These are phyloP conservation scores for Macrotrachela quadricornifera DNA, from an alignment of 1,140 invertebrate species.

Conservation along the genomic window DNA sequence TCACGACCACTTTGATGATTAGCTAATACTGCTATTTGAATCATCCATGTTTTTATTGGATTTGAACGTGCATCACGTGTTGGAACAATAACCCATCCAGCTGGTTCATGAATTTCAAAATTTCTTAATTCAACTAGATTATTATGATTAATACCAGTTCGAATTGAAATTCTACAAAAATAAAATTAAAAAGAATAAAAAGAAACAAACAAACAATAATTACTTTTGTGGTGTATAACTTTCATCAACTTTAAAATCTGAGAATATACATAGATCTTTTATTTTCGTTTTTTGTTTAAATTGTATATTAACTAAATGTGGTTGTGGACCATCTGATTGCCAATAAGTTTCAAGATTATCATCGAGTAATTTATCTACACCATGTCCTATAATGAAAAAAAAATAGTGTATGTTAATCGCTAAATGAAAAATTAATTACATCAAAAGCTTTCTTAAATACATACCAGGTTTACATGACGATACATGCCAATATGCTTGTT, in stretches of 20 bases:
- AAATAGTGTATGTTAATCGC: too few relatives aligned
- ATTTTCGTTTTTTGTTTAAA: slow-evolving; percentile 86
- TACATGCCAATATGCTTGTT: slow-evolving; percentile 86
- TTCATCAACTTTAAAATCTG: slow-evolving; percentile 92
- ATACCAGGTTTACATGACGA: slow-evolving; percentile 72
- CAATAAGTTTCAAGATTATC: slow-evolving; percentile 89
- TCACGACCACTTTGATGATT: slow-evolving; percentile 97
- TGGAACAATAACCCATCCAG: slow-evolving; percentile 78
- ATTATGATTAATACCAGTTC: slow-evolving; percentile 85
- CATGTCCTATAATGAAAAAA: slow-evolving; percentile 52
- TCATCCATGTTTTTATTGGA: slow-evolving; percentile 11
- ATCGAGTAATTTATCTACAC: slow-evolving; percentile 82
- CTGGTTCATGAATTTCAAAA: slow-evolving; percentile 73
- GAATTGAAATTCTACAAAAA: slow-evolving; percentile 51
- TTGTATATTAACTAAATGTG: slow-evolving; percentile 90
- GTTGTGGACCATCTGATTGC: slow-evolving; percentile 94
- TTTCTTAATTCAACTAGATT: slow-evolving; percentile 91
- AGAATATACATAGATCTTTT: slow-evolving; percentile 80
- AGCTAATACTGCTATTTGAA: slow-evolving; percentile 41
- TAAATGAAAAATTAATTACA: too few relatives aligned
- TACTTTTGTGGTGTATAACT: slow-evolving; percentile 83
- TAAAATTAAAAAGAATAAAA: slow-evolving; percentile 17
- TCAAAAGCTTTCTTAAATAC: too few relatives aligned
- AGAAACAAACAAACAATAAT: background rate
- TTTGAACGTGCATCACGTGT: slow-evolving; percentile 25